Percentiles rank a stretch among this genome's conserved stretches.
phyloP scores from a whole-genome alignment of 92 coral and sea anemone genomes.

The Desmophyllum pertusum region DNA sequence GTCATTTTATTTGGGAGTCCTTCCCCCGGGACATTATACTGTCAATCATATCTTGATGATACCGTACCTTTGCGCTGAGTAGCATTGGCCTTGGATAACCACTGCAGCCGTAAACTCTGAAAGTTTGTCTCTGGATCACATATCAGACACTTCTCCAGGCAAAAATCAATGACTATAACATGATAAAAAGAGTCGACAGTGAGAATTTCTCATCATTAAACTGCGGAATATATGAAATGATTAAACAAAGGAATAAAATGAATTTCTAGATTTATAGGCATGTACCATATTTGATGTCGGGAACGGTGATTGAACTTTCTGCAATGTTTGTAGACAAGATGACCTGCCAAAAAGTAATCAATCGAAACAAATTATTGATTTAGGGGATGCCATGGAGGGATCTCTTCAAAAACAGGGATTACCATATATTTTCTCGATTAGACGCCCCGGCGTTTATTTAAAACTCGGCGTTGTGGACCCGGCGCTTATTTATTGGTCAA shows the following conservation, averaged over 20 bases:
- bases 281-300: constrained; percentile 95
- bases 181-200: neutral
- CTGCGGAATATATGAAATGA: neutral
- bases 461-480: too few relatives aligned
- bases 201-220: neutral
- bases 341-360: constrained; percentile 55
- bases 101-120: constrained; percentile 84
- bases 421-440: too few relatives aligned
- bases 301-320: constrained; percentile 98
- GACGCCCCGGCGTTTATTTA: too few relatives aligned
- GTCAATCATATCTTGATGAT: neutral
- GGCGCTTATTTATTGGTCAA: too few relatives aligned
- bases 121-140: constrained; percentile 96
- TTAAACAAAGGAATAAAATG: neutral
- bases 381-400: neutral
- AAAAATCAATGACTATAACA: constrained; percentile 87
- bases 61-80: constrained; percentile 85
- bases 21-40: too few relatives aligned
- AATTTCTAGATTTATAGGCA: neutral
- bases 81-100: constrained; percentile 89
- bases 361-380: neutral
- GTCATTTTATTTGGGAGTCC: too few relatives aligned
- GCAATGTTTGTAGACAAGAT: constrained; percentile 97
- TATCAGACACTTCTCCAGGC: constrained; percentile 85
- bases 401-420: too few relatives aligned